Percentiles rank a stretch among this genome's conserved stretches.
phyloP scores from a whole-genome alignment of 1,140 invertebrate genomes.

The Nixonia krombeini region DNA sequence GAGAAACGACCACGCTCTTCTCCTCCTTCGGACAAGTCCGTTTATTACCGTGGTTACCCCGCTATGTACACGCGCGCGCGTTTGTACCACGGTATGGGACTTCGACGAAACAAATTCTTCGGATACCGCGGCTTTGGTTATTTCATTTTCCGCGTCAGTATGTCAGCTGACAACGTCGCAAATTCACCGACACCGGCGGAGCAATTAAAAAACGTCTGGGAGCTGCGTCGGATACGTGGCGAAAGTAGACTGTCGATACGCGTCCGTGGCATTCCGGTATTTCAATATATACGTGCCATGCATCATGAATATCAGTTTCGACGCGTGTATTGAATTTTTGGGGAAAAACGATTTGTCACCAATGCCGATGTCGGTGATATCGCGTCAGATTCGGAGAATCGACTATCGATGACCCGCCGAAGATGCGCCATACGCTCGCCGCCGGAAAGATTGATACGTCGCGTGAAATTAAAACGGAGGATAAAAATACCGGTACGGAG shows the following conservation, averaged over 20 bases:
- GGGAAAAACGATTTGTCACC: slow-evolving; percentile 31
- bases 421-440: slow-evolving; percentile 26
- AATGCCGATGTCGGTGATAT: slow-evolving; percentile 23
- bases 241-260: too few species aligned
- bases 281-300: background rate
- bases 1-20: too few species aligned
- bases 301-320: slow-evolving; percentile 1
- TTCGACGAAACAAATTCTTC: too few species aligned
- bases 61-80: too few species aligned
- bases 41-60: too few species aligned
- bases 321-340: background rate
- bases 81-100: too few species aligned
- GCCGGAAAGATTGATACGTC: slow-evolving; percentile 34
- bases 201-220: too few species aligned
- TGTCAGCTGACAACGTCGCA: background rate
- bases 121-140: too few species aligned
- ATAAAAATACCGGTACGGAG: background rate
- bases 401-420: slow-evolving; percentile 37
- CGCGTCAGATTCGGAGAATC: slow-evolving; percentile 37
- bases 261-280: background rate
- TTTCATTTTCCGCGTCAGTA: too few species aligned
- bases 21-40: too few species aligned
- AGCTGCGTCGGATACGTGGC: too few species aligned
- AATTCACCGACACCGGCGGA: too few species aligned
- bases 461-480: slow-evolving; percentile 21